Conservation (phyloP, 2,797 vertebrate species). For the Leucoraja ocellata region DNA sequence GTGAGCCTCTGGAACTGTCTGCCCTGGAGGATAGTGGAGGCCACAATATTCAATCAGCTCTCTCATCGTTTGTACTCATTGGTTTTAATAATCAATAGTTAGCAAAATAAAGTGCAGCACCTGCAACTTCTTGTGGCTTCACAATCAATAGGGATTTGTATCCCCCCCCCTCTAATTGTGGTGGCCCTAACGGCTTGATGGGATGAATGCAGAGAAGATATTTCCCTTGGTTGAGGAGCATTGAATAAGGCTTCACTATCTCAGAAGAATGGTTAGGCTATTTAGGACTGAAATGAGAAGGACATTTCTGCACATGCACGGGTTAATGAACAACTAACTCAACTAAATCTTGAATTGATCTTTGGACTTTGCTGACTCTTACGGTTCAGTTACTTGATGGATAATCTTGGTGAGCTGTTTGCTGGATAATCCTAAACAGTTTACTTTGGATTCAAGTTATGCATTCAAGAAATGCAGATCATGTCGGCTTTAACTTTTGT, state of each 20-base stretch:
- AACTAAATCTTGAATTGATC: not conserved
- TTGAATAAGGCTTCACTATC: no score
- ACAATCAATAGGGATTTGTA: not conserved
- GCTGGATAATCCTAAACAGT: not conserved
- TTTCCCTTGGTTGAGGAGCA: no score
- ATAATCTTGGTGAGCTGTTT: not conserved
- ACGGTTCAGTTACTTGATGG: not conserved
- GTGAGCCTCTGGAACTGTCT: no score
- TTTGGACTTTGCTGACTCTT: not conserved
- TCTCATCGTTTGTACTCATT: not conserved
- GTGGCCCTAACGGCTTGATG: no score
- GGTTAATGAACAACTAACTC: not conserved
- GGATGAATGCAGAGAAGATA: no score
- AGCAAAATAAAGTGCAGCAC: no score
- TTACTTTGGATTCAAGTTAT: not conserved
- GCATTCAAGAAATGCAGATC: not conserved
- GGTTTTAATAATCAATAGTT: not conserved
- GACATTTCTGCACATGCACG: no score
- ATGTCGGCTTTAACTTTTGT: not conserved
- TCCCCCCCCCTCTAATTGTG: not conserved
- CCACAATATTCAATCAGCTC: not conserved
- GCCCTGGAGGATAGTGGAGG: no score
- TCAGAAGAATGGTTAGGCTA: no score
- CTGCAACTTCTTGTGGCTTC: no score
- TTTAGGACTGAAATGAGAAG: no score